Evolutionary conservation across 2,797 vertebrate species (phyloP), one percentile per base, ranked within the genome.

Genomic region (Geotria australis): DNA sequence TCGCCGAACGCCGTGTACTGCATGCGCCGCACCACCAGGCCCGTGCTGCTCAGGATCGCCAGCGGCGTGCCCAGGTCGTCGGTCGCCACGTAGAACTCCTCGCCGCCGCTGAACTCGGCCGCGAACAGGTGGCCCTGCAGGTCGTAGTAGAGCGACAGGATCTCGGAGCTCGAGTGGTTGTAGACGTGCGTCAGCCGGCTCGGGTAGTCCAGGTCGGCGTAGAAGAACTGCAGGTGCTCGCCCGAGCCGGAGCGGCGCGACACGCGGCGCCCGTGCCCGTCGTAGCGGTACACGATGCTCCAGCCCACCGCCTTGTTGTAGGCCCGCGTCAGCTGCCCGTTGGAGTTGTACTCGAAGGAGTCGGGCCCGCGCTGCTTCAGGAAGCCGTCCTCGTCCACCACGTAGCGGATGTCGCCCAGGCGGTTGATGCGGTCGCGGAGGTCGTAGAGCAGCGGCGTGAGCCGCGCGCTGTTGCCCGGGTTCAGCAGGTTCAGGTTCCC

Each of bases 1-100:
- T 99, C 89, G 0, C 91, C 91, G 1, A 89, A 99, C 1, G 89
- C 89, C 0, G 91, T 99, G 66, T 99, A 94, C 58, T 95, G 89
- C n/a, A 95, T 77, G 73, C 95, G 88, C 62, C 96, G 96, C 46
- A 96, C 75, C 73, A 96, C 78, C 3, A 83, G 77, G 46, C 91
- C 91, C 1, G 94, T 89, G 69, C 85, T 94, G 62, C 85, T 95
- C 66, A 96, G 99, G 59, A 95, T 79, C 2, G 85, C 89, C 63
- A 94, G 60, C 0, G 91, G 91, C 1, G 89, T 93, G 10, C 91
- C 91, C 0, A 84, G 88, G 65, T 95, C 96, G 64, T 96, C 91
- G 1, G 83, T 89, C 1, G 91, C 88, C 6, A 99, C 86, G 70
- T 94, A 96, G 70, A 88, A 99, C 69, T 99, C 91, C 2, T 91